Base-by-base conservation (phyloP, 2,888 invertebrate species). In the Apocheima hispidaria region DNA sequence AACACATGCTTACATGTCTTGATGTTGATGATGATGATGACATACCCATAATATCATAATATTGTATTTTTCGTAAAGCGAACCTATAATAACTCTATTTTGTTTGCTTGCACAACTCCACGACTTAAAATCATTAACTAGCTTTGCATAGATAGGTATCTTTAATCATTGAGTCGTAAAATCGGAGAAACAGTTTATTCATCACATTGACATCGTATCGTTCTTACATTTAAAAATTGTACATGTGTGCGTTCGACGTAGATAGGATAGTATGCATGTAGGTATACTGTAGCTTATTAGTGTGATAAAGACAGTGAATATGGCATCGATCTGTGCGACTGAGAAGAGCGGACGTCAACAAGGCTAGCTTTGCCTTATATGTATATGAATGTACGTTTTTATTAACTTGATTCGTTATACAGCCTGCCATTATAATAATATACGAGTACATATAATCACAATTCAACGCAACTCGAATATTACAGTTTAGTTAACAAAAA, bases 141-240 rank as follows among this genome's bases (percentile, higher is more conserved):
- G 87, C 87, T 90, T 87, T 84, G 84, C 87, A 89, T 89, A 90
- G 87, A 88, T 89, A 87, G 77, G 75, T 84, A 90, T 90, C 88
- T 84, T 81, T 86, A 84, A 86, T 85, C 89, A 87, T 86, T 90
- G 87, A 86, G 83, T 90, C 90, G 86, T 90, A 89, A 90, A 91
- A 90, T 90, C 86, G 86, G 83, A 90, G 90, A 91, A 90, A 90
- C 89, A 89, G 87, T 91, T 90, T 89, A 89, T 90, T 90, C 87
- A 88, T 88, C 88, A 87, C 86, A 87, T 86, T 86, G 88, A 87
- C 86, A 86, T 78, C 78, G 75, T 67, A 71, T 67, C 20, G 12
- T 26, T 78, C 72, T 71, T 78, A 76, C 78, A 81, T 75, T 77
- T 63, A 71, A 51, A 74, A 65, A 58, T 63, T 72, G 66, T 68